A percentile compares a stretch with the other conserved stretches of the same genome.
phyloP scores from a whole-genome alignment of 2,888 invertebrate species.

The Trichogramma dendrolimi region DNA sequence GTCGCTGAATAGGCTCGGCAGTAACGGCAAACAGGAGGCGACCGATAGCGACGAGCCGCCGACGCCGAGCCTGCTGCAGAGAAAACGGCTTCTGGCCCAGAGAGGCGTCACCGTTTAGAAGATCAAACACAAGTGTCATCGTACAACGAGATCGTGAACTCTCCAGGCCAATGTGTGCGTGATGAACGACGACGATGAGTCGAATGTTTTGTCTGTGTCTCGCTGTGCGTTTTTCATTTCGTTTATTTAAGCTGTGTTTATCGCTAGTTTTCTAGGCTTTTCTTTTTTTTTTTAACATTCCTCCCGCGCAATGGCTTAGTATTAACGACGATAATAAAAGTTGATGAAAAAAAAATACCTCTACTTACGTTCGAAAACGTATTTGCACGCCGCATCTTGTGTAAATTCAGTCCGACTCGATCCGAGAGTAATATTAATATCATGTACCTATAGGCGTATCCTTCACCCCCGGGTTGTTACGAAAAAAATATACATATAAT shows the following conservation, averaged over 20 bases:
- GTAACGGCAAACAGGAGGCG: conserved; percentile 34
- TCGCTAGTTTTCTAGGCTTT: not conserved
- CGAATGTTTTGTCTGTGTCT: not conserved
- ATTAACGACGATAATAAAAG: no score
- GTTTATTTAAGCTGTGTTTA: no score
- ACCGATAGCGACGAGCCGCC: conserved; percentile 37
- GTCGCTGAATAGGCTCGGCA: conserved; percentile 36
- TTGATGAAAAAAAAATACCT: no score
- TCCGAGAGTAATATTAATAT: no score
- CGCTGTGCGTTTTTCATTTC: no score
- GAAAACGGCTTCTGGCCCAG: conserved; percentile 47
- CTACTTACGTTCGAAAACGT: no score
- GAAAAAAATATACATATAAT: no score
- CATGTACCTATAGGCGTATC: no score
- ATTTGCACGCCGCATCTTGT: no score
- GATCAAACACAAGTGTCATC: not conserved
- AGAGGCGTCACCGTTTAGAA: conserved; percentile 46
- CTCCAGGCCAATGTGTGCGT: not conserved
- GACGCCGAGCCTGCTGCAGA: conserved; percentile 48
- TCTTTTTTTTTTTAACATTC: not conserved
- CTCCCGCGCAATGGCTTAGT: no score
- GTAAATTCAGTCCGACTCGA: no score
- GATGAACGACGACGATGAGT: not conserved
- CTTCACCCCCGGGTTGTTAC: no score
- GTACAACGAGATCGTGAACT: not conserved